Evolutionary conservation across 2,113 vertebrate species (phyloP), one percentile per base, ranked within the genome.

Genomic region (Misgurnus anguillicaudatus): DNA sequence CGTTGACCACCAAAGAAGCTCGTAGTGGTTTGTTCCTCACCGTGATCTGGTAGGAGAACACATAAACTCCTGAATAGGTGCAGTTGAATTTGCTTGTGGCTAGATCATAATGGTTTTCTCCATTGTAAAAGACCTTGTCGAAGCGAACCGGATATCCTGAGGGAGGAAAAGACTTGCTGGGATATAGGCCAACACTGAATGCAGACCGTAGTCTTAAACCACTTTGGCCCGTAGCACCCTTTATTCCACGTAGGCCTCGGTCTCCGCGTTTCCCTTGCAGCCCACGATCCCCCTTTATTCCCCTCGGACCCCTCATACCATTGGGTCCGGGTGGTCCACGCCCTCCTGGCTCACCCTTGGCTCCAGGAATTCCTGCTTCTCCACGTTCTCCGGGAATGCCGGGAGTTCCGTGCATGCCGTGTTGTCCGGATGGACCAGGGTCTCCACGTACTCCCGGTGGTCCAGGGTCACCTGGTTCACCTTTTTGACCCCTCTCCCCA

Each of bases 41-140:
- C 0, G 97, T 97, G 86, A 98, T 88, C 13, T 98, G 97, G 85
- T 95, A 99, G 77, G 97, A 93, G 57, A 99, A 99, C 31, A 98
- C 88, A 1, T 99, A 99, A 0, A 94, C 93, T 10, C 98, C 98
- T 0, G 96, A 85, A 81, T 95, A 80, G 6, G 92, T 92, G 58
- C 97, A 99, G 77, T 93, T 96, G 86, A 99, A 99, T 73, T 94
- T 97, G 69, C 94, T 95, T 0, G 93, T 94, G 69, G 87, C 75
- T 0, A 94, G 85, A 47, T 94, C 94, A 19, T 98, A 99, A 55
- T 94, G 91, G 66, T 90, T 91, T 58, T 95, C 95, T 11, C 94
- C 95, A 0, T 99, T 94, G 90, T 95, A 96, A 82, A 98, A 90
- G 73, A 98, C 82, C 89, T 94, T 96, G 89, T 98, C 95, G 0